Base-by-base conservation (phyloP, 2,113 vertebrate genomes). In the Aptenodytes patagonicus region DNA sequence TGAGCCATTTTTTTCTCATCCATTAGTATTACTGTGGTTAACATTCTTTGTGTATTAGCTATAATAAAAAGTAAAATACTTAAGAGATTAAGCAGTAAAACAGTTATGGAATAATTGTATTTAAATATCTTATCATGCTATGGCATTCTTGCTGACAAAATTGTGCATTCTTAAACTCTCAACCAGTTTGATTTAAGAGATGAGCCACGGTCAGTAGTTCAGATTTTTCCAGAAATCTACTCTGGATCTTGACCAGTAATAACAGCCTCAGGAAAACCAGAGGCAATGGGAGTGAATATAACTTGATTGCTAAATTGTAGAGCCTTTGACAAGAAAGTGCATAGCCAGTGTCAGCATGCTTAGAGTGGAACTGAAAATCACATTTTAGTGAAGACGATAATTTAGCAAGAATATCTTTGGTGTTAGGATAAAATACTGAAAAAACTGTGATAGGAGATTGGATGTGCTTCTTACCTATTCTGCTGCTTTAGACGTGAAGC, bases 381-480 rank as follows among this genome's bases (percentile, higher is more conserved):
- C 22, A 65, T 0, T n/a, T 51, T 19, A 31, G 7, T 29, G 44
- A 65, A 60, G 28, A 21, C 0, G 0, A 13, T 46, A 0, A 19
- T 75, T 61, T 32, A 61, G 4, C 26, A 77, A 57, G 13, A 73
- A 19, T 57, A 38, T 38, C 17, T 47, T 11, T 58, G 12, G 2
- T 52, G 13, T 66, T 58, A 9, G 14, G 40, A 36, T 34, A 62
- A 83, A 90, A 60, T 49, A 64, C 5, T n/a, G 34, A 47, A 62
- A 57, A 61, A 61, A 79, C 4, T 7, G 6, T 55, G 40, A 14
- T 17, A 42, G 17, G 29, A 51, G 29, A 5, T 10, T 38, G 17
- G 16, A 29, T 52, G 42, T 70, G 13, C 25, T 72, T 52, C 36
- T 84, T 29, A 17, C 13, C 8, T 42, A 9, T 25, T 75, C 16